Conservation (phyloP, 2,888 invertebrate genomes). For the Ecliptopera silaceata region DNA sequence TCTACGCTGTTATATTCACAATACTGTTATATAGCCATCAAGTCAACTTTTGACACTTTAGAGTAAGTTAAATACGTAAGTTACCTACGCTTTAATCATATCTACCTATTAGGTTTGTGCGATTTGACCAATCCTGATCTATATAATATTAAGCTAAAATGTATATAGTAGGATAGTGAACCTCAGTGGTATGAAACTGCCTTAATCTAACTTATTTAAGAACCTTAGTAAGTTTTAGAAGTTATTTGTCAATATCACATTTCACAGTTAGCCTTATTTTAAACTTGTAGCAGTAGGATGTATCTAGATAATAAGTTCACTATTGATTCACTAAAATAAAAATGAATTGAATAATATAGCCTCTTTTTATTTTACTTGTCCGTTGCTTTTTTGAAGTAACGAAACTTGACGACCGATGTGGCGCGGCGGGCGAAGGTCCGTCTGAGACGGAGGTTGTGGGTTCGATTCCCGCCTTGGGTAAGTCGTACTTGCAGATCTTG, state of each 20-base stretch:
- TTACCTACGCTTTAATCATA: constrained; percentile 63
- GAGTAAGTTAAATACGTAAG: constrained; percentile 22
- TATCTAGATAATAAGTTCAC: constrained; percentile 47
- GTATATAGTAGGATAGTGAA: constrained; percentile 66
- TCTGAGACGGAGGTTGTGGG: too few relatives aligned
- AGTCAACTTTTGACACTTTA: too few relatives aligned
- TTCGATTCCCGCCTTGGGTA: too few relatives aligned
- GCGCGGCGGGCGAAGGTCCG: too few relatives aligned
- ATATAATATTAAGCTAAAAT: constrained; percentile 48
- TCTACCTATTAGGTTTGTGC: constrained; percentile 48
- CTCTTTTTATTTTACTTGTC: too few relatives aligned
- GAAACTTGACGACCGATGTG: too few relatives aligned
- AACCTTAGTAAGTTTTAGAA: constrained; percentile 14
- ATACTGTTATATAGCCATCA: too few relatives aligned
- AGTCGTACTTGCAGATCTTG: too few relatives aligned
- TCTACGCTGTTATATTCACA: too few relatives aligned
- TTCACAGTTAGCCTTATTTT: constrained; percentile 81
- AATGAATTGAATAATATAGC: constrained; percentile 18
- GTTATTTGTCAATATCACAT: constrained; percentile 49
- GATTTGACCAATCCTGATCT: constrained; percentile 71
- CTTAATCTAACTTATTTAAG: constrained; percentile 59
- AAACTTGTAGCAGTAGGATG: constrained; percentile 62
- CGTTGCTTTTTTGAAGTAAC: too few relatives aligned
- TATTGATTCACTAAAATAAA: constrained; percentile 55
- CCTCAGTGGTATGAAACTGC: constrained; percentile 76